Conservation (phyloP, 2,113 vertebrate genomes). For the Dasypus novemcinctus region DNA sequence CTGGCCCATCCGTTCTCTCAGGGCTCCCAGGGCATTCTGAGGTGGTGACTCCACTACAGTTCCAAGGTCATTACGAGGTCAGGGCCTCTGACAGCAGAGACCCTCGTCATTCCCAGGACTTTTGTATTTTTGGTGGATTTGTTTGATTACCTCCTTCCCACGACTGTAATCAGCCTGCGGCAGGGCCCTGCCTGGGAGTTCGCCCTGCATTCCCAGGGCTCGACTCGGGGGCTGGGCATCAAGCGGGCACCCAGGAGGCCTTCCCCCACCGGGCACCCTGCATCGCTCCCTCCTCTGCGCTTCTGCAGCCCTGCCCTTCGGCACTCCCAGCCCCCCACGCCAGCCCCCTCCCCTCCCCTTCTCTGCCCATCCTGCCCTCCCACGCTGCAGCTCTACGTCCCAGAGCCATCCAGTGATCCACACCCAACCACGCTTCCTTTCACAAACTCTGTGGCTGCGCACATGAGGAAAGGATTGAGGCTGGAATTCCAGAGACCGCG, state of each 20-base stretch:
- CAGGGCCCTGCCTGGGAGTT: background rate
- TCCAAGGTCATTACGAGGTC: background rate
- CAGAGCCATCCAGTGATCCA: background rate
- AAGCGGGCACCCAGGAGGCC: background rate
- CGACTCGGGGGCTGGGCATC: background rate
- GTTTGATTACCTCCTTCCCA: background rate
- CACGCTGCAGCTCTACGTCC: fast-evolving
- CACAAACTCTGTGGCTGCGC: background rate
- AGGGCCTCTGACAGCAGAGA: background rate
- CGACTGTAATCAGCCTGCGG: background rate
- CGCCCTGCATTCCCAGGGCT: background rate
- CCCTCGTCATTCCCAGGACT: background rate
- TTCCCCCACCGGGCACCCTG: background rate
- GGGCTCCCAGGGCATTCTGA: background rate
- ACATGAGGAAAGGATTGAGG: background rate
- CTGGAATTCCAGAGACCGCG: background rate
- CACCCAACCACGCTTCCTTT: background rate
- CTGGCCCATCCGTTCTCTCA: background rate
- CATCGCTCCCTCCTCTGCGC: background rate
- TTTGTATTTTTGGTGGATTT: conserved; percentile 21
- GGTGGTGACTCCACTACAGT: background rate
- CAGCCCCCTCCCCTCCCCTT: background rate
- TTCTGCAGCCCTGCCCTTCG: background rate
- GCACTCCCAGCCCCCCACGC: background rate
- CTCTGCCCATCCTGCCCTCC: background rate